These are phyloP conservation scores for Lasioglossum pauxillum DNA, from an alignment of 2,888 invertebrate species.

Conservation along the genomic window DNA sequence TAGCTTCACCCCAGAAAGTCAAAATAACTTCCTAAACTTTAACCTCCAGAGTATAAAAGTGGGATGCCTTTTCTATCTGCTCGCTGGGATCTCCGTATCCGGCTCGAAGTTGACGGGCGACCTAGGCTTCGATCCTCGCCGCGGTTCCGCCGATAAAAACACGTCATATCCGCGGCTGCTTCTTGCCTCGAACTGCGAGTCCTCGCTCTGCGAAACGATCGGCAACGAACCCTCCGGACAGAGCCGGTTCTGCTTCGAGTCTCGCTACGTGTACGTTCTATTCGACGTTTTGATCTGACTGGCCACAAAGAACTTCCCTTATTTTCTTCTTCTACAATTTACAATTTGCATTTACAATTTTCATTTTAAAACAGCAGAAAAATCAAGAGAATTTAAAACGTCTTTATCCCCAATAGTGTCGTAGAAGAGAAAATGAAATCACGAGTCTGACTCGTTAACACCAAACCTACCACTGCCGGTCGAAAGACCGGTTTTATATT, in stretches of 20 bases:
- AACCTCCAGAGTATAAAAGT: constrained; percentile 80
- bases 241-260: background rate
- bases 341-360: background rate
- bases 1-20: constrained; percentile 73
- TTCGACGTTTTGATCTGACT: background rate
- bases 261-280: background rate
- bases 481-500: too few relatives aligned
- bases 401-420: too few relatives aligned
- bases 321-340: background rate
- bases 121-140: constrained; percentile 36
- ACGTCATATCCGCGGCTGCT: constrained; percentile 76
- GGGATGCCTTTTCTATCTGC: constrained; percentile 79
- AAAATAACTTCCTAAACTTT: constrained; percentile 82
- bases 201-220: constrained; percentile 57
- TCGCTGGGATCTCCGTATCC: constrained; percentile 75
- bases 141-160: constrained; percentile 77
- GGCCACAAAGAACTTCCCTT: background rate
- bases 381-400: too few relatives aligned
- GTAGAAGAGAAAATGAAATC: too few relatives aligned
- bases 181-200: constrained; percentile 58
- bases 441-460: too few relatives aligned
- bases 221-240: constrained; percentile 50
- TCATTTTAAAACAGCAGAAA: too few relatives aligned
- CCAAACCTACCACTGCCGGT: too few relatives aligned
- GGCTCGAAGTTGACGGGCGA: constrained; percentile 66